phyloP scores from a whole-genome alignment of 2,113 vertebrate genomes.

The Geococcyx californianus region DNA sequence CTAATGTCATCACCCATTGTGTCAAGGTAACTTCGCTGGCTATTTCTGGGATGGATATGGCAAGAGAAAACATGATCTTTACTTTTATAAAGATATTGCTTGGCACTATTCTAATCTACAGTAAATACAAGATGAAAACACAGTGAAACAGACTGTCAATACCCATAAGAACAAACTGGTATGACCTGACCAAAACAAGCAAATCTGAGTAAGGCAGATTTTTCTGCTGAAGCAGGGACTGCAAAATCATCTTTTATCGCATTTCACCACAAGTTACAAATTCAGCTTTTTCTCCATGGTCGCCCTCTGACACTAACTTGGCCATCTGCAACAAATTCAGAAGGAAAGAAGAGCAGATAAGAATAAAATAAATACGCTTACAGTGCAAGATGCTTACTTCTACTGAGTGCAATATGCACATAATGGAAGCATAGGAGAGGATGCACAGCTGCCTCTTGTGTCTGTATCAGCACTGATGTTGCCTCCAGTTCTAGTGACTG shows the following conservation, averaged over 20 bases:
- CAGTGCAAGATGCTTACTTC: background rate
- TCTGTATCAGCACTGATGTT: background rate
- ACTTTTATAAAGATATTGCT: background rate
- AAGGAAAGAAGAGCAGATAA: background rate
- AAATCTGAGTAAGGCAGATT: background rate
- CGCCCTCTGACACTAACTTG: slow-evolving; percentile 10
- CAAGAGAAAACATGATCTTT: background rate
- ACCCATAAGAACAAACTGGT: background rate
- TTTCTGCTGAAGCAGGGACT: background rate
- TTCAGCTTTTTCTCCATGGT: background rate
- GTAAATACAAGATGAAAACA: background rate
- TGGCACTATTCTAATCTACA: background rate
- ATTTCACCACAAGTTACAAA: background rate
- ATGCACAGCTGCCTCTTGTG: slow-evolving; percentile 36
- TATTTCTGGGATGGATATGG: background rate
- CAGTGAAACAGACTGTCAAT: background rate
- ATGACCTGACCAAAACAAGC: background rate
- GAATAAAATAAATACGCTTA: background rate
- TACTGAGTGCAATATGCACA: background rate
- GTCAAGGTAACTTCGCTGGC: background rate
- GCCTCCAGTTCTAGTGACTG: background rate
- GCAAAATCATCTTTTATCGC: slow-evolving; percentile 7
- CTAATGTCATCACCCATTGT: background rate
- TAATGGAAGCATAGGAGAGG: background rate
- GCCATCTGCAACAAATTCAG: slow-evolving; percentile 42